Base-by-base conservation (phyloP, 2,888 invertebrate genomes). In the Tenthredo mesomela region DNA sequence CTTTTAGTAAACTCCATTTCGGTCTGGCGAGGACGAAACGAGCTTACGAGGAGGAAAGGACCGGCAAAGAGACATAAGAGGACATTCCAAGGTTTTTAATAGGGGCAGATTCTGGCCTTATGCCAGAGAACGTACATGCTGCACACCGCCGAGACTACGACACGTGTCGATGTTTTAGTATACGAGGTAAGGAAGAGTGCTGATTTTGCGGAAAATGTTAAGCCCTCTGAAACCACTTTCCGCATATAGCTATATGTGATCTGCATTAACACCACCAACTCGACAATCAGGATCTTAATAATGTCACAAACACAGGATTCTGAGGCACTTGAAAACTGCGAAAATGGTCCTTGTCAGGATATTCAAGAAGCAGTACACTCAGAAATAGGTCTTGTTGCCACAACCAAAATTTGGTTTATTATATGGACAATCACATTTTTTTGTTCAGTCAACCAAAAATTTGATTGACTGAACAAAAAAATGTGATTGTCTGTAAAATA, bases 21-120 rank as follows among this genome's bases (percentile, higher is more conserved):
- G 83, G 40, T 85, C 84, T 77, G 61, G 61, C 58, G 58, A 73
- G 71, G 71, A 58, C 37, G 33, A 80, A 58, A 80, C 80, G 80
- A 80, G 58, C 80, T 80, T 61, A 50, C 80, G 80, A 84, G 84
- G 65, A 78, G 61, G 54, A 82, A 84, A 85, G 85, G 82, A 82
- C 47, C 77, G 43, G 40, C 43, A 86, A 83, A 85, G 86, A 89
- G 88, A 88, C 87, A 87, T 88, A 88, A 88, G 89, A 89, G 88
- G 88, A 89, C 90, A 88, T 89, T 89, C 86, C 86, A 73, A 21
- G 86, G 88, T 90, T 91, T 91, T 90, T 89, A 91, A 91, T 89
- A 88, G 88, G 88, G 87, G 85, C 86, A 65, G 86, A 89, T 88
- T 86, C 85, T 91, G 91, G 91, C 90, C 80, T 70, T 61, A 21